Conservation (phyloP, 35 echinoderm and acorn worm species). For the Diadema setosum region DNA sequence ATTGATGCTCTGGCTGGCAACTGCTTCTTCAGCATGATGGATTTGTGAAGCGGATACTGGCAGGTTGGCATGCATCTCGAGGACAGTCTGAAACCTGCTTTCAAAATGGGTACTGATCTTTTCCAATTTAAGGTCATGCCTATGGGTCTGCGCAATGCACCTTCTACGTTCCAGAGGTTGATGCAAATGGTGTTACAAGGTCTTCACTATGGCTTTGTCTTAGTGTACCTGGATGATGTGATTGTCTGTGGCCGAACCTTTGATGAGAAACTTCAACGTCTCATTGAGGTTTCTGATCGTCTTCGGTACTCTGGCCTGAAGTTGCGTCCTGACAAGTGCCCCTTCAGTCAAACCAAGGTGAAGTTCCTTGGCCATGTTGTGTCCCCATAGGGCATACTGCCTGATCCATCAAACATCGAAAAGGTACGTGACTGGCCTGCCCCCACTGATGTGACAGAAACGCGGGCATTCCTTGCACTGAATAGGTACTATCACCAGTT, state of each 20-base stretch:
- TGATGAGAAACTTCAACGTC: conserved; percentile 23
- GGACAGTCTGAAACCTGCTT: conserved; percentile 28
- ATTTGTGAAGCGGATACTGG: conserved; percentile 61
- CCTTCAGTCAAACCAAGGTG: conserved; percentile 27
- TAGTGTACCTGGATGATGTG: conserved; percentile 55
- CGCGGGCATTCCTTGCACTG: conserved; percentile 28
- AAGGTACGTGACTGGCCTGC: conserved; percentile 32
- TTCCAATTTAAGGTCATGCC: conserved; percentile 62
- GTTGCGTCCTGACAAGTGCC: conserved; percentile 51
- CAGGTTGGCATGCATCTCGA: conserved; percentile 18
- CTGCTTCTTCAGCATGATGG: conserved; percentile 28
- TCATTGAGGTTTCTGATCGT: conserved; percentile 15
- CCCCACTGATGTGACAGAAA: not conserved
- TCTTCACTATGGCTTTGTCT: not conserved
- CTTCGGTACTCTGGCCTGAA: conserved; percentile 17
- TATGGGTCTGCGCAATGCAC: conserved; percentile 23
- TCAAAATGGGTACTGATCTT: conserved; percentile 16
- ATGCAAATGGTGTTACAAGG: conserved; percentile 46
- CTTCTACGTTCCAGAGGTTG: conserved; percentile 22
- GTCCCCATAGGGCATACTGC: conserved; percentile 13
- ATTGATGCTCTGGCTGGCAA: conserved; percentile 3
- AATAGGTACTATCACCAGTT: conserved; percentile 42
- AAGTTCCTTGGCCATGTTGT: conserved; percentile 58
- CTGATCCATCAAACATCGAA: conserved; percentile 41
- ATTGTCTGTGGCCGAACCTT: conserved; percentile 43